A percentile compares a stretch with the other conserved stretches of the same genome.
Evolutionary conservation across 2,888 invertebrate genomes (phyloP).

Genomic region (Oscheius myriophilus): DNA sequence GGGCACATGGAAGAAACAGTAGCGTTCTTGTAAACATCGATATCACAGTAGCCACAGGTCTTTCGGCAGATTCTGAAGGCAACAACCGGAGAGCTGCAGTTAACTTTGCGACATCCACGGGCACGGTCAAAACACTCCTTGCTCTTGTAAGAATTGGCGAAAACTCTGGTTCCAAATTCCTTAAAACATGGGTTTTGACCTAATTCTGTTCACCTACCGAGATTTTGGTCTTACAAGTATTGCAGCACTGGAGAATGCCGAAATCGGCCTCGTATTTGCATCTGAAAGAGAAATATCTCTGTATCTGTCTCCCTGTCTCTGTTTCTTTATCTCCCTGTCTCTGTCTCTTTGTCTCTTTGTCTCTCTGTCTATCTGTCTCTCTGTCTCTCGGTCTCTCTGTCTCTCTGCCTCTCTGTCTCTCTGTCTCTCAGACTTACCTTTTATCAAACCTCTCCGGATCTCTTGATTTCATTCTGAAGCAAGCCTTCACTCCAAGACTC

Average conservation of each 20-base stretch:
- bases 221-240: conserved; percentile 24
- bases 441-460: conserved; percentile 12
- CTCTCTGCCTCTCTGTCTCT: background rate
- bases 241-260: conserved; percentile 30
- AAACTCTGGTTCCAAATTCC: conserved; percentile 19
- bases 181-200: conserved; percentile 3
- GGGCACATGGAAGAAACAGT: no score
- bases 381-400: conserved; percentile 3
- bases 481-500: conserved; percentile 21
- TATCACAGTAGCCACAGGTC: conserved; percentile 31
- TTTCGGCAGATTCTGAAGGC: conserved; percentile 31
- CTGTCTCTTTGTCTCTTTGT: background rate
- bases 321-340: no score
- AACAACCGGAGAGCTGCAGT: conserved; percentile 12
- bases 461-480: background rate
- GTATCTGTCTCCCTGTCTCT: no score
- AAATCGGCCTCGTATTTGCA: conserved; percentile 27
- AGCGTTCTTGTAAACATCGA: conserved; percentile 1
- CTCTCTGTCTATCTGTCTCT: background rate
- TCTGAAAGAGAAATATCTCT: conserved; percentile 3
- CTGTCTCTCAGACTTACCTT: background rate
- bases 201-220: no score
- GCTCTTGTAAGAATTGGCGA: conserved; percentile 15
- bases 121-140: conserved; percentile 23
- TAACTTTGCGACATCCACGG: background rate